phyloP scores from a whole-genome alignment of 1,140 invertebrate genomes.

The Phymastichus coffea region DNA sequence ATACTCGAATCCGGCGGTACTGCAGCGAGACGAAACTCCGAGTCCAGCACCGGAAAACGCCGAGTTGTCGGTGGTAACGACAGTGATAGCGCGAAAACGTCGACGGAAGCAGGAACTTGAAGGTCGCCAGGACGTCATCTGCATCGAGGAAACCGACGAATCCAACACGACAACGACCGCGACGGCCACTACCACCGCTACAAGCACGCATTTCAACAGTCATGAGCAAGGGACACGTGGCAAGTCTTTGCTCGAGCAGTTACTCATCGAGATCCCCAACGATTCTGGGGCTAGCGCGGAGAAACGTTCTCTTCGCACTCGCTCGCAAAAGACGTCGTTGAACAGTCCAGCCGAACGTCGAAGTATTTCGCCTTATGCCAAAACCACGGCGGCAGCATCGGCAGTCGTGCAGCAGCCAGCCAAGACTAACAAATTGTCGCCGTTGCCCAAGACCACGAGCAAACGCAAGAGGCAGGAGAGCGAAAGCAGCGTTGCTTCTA shows the following conservation, averaged over 20 bases:
- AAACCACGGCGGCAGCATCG: conserved; percentile 38
- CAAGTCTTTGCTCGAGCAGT: conserved; percentile 67
- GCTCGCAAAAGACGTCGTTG: conserved; percentile 66
- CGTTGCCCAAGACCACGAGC: conserved; percentile 42
- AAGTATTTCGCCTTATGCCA: conserved; percentile 55
- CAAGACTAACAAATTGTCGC: too few species aligned
- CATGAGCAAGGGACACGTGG: neutral
- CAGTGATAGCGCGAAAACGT: conserved; percentile 40
- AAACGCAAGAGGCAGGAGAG: conserved; percentile 77
- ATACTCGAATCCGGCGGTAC: conserved; percentile 69
- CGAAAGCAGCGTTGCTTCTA: conserved; percentile 68
- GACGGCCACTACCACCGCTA: conserved; percentile 46
- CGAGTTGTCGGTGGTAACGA: conserved; percentile 20
- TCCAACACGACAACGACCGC: too few species aligned
- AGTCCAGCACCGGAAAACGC: conserved; percentile 54
- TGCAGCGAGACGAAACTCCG: conserved; percentile 58
- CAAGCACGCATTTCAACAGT: conserved; percentile 27
- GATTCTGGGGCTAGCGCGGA: conserved; percentile 53
- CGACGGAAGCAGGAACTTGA: conserved; percentile 56
- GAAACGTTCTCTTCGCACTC: conserved; percentile 64
- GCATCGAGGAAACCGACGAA: conserved; percentile 49
- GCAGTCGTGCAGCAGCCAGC: conserved; percentile 22
- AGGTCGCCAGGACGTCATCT: conserved; percentile 53
- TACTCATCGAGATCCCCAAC: conserved; percentile 76
- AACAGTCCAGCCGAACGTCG: conserved; percentile 66